Conservation (phyloP, 2,113 vertebrate species). For the Tachysurus vachellii region DNA sequence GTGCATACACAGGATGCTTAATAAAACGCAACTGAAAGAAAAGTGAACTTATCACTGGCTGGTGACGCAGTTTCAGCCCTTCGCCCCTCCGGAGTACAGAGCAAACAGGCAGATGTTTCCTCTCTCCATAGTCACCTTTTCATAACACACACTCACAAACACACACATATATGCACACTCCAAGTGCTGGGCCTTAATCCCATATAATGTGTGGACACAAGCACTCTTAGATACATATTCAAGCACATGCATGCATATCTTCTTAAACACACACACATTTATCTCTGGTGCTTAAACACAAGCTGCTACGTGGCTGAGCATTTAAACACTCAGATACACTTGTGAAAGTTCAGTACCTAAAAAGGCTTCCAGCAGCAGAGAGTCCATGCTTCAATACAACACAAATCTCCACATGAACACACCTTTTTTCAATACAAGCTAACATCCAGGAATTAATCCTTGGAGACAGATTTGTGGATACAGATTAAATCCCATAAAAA, state of each 20-base stretch:
- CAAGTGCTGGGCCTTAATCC: not conserved
- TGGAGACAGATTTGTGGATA: not conserved
- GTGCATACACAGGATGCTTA: not conserved
- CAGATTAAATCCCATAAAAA: not conserved
- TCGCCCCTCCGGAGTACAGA: conserved; percentile 32
- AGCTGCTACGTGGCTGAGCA: conserved; percentile 51
- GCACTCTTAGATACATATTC: not conserved
- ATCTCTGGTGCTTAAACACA: conserved; percentile 65
- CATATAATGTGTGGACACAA: conserved; percentile 7
- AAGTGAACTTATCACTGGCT: not conserved
- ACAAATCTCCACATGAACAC: conserved; percentile 18
- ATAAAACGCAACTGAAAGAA: conserved; percentile 1
- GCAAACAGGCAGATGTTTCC: conserved; percentile 70
- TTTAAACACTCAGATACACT: conserved; percentile 62
- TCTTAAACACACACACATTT: conserved; percentile 42
- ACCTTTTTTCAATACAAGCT: conserved; percentile 14
- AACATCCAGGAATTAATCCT: not conserved
- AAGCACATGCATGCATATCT: not conserved
- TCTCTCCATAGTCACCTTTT: conserved; percentile 46
- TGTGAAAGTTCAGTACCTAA: conserved; percentile 57
- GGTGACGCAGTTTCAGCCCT: conserved; percentile 16
- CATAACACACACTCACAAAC: conserved; percentile 37
- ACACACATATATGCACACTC: conserved; percentile 12
- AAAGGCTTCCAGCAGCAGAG: conserved; percentile 62
- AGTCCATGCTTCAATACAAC: conserved; percentile 51